These are phyloP conservation scores for Girardinus metallicus DNA, from an alignment of 2,797 vertebrate species.

Conservation along the genomic window DNA sequence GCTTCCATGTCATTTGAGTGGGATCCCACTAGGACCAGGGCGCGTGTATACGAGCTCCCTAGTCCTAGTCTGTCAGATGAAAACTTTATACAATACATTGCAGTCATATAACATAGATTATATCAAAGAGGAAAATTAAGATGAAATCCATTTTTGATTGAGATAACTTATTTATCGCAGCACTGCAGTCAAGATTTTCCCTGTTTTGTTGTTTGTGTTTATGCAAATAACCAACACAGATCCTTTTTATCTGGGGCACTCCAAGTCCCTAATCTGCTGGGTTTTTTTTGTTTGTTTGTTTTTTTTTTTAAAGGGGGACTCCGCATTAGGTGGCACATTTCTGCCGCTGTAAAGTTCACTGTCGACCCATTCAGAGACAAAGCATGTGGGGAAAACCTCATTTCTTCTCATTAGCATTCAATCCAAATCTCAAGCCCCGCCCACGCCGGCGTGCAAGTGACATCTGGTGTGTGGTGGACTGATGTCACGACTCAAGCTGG, in stretches of 20 bases:
- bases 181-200: not conserved
- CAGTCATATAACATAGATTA: not conserved
- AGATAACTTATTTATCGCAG: not conserved
- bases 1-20: conserved; percentile 1
- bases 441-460: conserved; percentile 45
- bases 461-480: conserved; percentile 62
- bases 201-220: not conserved
- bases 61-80: not conserved
- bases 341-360: conserved; percentile 56
- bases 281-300: not conserved
- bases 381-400: conserved; percentile 50
- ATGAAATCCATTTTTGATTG: not conserved
- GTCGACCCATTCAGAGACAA: conserved; percentile 53
- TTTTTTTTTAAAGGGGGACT: conserved; percentile 27
- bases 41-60: not conserved
- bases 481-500: conserved; percentile 47
- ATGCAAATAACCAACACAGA: conserved; percentile 21
- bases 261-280: conserved; percentile 66
- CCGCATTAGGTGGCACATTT: conserved; percentile 61
- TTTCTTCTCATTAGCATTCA: conserved; percentile 70
- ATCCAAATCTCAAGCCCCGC: conserved; percentile 39
- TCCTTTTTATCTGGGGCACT: conserved; percentile 58
- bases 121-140: not conserved
- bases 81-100: not conserved
- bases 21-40: not conserved